These are phyloP conservation scores for Heliconius cydno DNA, from an alignment of 2,888 invertebrate genomes.

Conservation along the genomic window DNA sequence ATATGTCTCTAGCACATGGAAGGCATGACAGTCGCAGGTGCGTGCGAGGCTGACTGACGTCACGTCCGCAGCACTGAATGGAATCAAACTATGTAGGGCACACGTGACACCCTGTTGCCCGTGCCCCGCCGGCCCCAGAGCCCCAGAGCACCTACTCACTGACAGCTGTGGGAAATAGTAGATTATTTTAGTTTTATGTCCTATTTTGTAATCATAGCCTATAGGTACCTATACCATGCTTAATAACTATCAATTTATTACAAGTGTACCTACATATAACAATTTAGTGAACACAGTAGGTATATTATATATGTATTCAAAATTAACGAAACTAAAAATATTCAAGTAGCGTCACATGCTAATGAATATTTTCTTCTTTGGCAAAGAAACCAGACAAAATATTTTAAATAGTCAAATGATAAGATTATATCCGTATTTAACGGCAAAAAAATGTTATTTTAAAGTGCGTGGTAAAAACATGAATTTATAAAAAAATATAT, in stretches of 20 bases:
- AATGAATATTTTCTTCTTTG: background rate
- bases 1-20: background rate
- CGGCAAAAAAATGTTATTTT: conserved; percentile 2
- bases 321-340: conserved; percentile 2
- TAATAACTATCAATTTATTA: conserved; percentile 56
- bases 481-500: conserved; percentile 38
- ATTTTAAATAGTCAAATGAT: conserved; percentile 6
- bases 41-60: conserved; percentile 62
- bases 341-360: background rate
- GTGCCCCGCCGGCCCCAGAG: conserved; percentile 45
- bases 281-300: background rate
- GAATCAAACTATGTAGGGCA: conserved; percentile 77
- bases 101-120: conserved; percentile 70
- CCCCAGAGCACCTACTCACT: conserved; percentile 66
- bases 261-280: background rate
- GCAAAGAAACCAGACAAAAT: conserved; percentile 14
- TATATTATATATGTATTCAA: background rate
- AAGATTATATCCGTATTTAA: background rate
- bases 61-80: conserved; percentile 72
- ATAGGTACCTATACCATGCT: conserved; percentile 57
- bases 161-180: conserved; percentile 79
- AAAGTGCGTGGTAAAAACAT: background rate
- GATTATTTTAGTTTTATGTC: conserved; percentile 54
- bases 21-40: conserved; percentile 60
- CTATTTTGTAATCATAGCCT: conserved; percentile 63